Base-by-base conservation (phyloP, 2,797 vertebrate species). In the Esox lucius region DNA sequence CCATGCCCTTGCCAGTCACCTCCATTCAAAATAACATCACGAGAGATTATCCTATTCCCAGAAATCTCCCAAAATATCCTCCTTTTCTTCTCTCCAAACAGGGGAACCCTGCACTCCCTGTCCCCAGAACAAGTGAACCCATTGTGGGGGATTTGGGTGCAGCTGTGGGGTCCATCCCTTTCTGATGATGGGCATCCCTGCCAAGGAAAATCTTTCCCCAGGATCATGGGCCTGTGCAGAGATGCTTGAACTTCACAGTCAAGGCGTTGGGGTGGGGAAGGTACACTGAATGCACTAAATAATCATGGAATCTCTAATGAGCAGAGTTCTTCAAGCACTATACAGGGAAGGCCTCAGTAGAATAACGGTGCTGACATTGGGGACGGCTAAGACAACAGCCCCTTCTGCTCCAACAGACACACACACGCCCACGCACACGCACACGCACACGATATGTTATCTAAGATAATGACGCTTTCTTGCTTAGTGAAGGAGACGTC, bases 131-230 rank as follows among this genome's bases (percentile, higher is more conserved):
- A 94, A 88, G 87, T 83, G 77, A 78, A 78, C 78, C 89, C 88
- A 92, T 94, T 94, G 92, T 94, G 90, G 83, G 80, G 75, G 82
- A 81, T 90, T 87, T 83, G 87, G 86, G 86, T 86, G 86, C 92
- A 94, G 92, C 93, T 94, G 92, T 83, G 72, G 77, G 78, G 75
- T 86, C 84, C 84, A 74, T 89, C 86, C 86, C 80, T 42, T 28
- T 62, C 77, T 87, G 87, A 88, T 83, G 87, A 81, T 68, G 85
- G 81, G 66, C 53, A 68, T 73, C 80, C 83, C 85, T 90, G 83
- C 87, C 74, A 80, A 76, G 71, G 83, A 85, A 88, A 89, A 88
- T 86, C 87, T 87, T 88, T 88, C 75, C 76, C 84, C 83, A 80
- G 83, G 75, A 75, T 78, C 22, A 35, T 51, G 56, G 19, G 22